Base-by-base conservation (phyloP, 2,113 vertebrate genomes). In the Formicarius rufipectus region DNA sequence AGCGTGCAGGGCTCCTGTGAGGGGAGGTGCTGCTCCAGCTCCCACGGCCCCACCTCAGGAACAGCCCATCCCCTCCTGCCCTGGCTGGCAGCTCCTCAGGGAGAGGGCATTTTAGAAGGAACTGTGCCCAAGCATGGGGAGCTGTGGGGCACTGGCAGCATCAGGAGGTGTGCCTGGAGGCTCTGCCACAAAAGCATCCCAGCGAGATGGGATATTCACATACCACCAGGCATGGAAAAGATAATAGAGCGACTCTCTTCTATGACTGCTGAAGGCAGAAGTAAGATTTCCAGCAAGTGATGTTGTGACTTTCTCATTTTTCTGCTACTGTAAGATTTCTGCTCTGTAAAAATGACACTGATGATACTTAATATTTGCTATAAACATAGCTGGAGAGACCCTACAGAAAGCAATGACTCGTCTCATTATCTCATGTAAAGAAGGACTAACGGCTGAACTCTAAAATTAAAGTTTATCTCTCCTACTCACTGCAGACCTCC, bases 51-150 rank as follows among this genome's bases (percentile, higher is more conserved):
- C 40, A 18, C 12, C 66, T 9, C 18, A 64, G 59, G 27, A 39
- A 7, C 19, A 24, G 40, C 49, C 15, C 30, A 6, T 50, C 6
- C 35, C 33, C 24, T 3, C 1, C 0, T 2, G 0, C 2, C 25
- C 50, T 6, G 33, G 5, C 30, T 10, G 14, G 35, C 2, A 37
- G 21, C 3, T 4, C 47, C n/a, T n/a, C 28, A 37, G 24, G 13
- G 3, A 72, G 79, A 75, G 7, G 2, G 1, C 9, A 5, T 25
- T 80, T 63, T 15, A 13, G 50, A 77, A 30, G 3, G 14, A 9
- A 12, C 3, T 8, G 7, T 2, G 2, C n/a, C 56, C 21, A 28
- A 59, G 71, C 2, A 1, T 0, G 0, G 2, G 4, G 49, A 64
- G 44, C 25, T 53, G 8, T 3, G 3, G 7, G 58, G 30, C 0